A percentile compares a stretch with the other conserved stretches of the same genome.
These are phyloP conservation scores for Lepidocyrtoides sp. DNA, from an alignment of 2,888 invertebrate genomes.

Conservation along the genomic window DNA sequence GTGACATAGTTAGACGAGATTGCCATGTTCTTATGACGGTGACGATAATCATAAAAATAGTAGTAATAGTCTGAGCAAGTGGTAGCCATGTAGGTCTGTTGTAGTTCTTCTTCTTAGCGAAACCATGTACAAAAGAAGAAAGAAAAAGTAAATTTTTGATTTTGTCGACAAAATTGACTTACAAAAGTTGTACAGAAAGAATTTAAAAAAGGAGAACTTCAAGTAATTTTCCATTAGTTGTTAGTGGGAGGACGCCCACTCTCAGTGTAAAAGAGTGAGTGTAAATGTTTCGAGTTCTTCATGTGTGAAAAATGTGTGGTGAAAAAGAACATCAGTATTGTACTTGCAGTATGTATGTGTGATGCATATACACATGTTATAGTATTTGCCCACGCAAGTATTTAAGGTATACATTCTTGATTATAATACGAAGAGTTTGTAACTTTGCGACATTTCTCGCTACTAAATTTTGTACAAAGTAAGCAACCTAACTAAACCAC, in stretches of 20 bases:
- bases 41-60: conserved; percentile 48
- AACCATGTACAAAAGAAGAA: background rate
- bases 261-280: background rate
- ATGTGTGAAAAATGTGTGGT: conserved; percentile 68
- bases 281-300: conserved; percentile 56
- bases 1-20: conserved; percentile 42
- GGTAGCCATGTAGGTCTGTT: background rate
- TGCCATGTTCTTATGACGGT: conserved; percentile 20
- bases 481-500: no score
- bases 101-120: background rate
- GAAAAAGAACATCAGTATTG: background rate
- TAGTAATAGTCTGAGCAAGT: background rate
- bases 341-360: no score
- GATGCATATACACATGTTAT: no score
- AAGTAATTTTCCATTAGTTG: conserved; percentile 60
- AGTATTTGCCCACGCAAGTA: no score
- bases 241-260: conserved; percentile 36
- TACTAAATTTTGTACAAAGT: background rate
- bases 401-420: no score
- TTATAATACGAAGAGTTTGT: no score
- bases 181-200: conserved; percentile 35
- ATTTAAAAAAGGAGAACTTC: conserved; percentile 57
- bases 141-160: conserved; percentile 66
- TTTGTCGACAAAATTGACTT: conserved; percentile 60
- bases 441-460: no score